Evolutionary conservation across 1,140 invertebrate genomes (phyloP).

Genomic region (Pseudomyrmex dendroicus): DNA sequence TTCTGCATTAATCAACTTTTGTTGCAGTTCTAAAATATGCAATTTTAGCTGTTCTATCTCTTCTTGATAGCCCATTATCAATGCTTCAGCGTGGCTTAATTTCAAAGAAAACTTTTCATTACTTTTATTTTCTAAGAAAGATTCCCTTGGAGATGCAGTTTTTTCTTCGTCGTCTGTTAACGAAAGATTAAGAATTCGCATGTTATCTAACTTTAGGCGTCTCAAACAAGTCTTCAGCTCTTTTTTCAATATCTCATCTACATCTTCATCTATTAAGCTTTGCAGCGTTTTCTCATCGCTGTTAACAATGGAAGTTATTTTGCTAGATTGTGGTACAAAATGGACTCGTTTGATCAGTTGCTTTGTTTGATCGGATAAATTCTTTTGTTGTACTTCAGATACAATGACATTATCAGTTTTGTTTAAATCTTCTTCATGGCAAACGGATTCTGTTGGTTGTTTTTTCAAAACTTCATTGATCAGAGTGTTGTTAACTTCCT

Average conservation of each 20-base stretch:
- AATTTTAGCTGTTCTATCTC: conserved; percentile 86
- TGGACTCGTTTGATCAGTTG: conserved; percentile 86
- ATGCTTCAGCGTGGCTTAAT: conserved; percentile 83
- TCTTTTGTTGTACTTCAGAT: neutral
- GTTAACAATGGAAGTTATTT: conserved; percentile 87
- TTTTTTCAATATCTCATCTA: conserved; percentile 86
- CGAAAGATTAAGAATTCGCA: conserved; percentile 88
- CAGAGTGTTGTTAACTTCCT: conserved; percentile 91
- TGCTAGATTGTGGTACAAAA: conserved; percentile 89
- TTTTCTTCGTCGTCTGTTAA: conserved; percentile 74
- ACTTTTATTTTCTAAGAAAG: conserved; percentile 63
- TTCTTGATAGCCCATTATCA: conserved; percentile 84
- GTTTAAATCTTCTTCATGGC: conserved; percentile 36
- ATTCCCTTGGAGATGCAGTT: conserved; percentile 60
- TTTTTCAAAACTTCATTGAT: conserved; percentile 87
- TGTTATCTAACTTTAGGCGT: conserved; percentile 88
- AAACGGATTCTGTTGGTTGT: conserved; percentile 70
- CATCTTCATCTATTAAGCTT: conserved; percentile 78
- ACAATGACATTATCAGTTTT: conserved; percentile 26
- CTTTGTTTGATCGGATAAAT: conserved; percentile 1
- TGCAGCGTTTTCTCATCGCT: conserved; percentile 82
- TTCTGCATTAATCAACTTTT: conserved; percentile 83
- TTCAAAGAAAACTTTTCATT: conserved; percentile 81
- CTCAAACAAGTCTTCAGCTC: conserved; percentile 88
- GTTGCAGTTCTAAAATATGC: conserved; percentile 86